These are phyloP conservation scores for Lepus timidus DNA, from an alignment of 2,113 vertebrate species.

Conservation along the genomic window DNA sequence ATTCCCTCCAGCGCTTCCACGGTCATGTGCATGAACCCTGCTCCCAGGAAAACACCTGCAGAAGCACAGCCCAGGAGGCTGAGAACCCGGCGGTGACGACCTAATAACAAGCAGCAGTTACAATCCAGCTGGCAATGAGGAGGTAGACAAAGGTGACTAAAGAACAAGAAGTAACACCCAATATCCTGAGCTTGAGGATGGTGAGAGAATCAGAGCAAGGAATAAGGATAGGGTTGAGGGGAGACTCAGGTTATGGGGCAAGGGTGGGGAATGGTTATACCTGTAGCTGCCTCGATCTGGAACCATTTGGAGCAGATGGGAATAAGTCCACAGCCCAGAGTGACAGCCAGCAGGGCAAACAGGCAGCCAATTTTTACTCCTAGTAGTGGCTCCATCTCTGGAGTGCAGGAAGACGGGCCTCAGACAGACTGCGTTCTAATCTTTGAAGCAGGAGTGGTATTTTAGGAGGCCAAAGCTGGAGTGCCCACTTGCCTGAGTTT, in stretches of 20 bases:
- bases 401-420: not conserved
- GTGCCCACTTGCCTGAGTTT: not conserved
- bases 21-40: conserved; percentile 85
- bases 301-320: conserved; percentile 83
- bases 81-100: conserved; percentile 77
- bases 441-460: not conserved
- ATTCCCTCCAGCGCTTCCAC: conserved; percentile 82
- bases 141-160: not conserved
- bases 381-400: conserved; percentile 81
- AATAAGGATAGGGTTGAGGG: not conserved
- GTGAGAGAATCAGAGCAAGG: not conserved
- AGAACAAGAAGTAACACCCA: not conserved
- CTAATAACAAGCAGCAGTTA: conserved; percentile 61
- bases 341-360: conserved; percentile 76
- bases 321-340: conserved; percentile 80
- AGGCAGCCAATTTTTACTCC: conserved; percentile 82
- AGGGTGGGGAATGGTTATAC: conserved; percentile 55
- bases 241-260: not conserved
- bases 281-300: conserved; percentile 80
- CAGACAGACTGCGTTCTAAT: not conserved
- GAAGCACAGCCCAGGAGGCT: conserved; percentile 82
- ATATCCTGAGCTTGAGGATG: not conserved
- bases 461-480: not conserved
- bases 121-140: not conserved
- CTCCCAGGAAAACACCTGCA: conserved; percentile 85